Base-by-base conservation (phyloP, 2,797 vertebrate genomes). In the Ispidina lecontei region DNA sequence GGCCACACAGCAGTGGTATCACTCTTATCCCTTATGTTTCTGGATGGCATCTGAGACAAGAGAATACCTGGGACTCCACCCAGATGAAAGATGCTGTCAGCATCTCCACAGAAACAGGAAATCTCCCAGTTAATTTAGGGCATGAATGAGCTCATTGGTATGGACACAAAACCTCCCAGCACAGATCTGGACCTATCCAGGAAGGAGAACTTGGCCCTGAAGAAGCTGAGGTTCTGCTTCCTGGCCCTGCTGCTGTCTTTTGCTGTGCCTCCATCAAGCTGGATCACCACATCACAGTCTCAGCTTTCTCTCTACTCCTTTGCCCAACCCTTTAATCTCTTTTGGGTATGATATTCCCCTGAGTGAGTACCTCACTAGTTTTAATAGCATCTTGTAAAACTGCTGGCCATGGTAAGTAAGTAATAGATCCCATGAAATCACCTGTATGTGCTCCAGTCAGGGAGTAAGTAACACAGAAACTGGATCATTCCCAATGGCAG, bases 21-120 rank as follows among this genome's bases (percentile, higher is more conserved):
- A 1, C 74, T 90, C 74, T 62, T 52, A 56, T 31, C 67, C 64
- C 68, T 84, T 71, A 14, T 93, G 74, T 29, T 84, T 93, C 86
- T 82, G 80, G 68, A 88, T 87, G 71, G 44, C 80, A 87, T 56
- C 55, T 60, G 62, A 73, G 78, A 95, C 90, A 89, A 76, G 58
- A 87, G 56, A 79, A 73, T 60, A 82, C 81, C 81, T 84, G 84
- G 19, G 56, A 68, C 86, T 77, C 90, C 92, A 71, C 94, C 92
- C 74, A 76, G 44, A 47, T 0, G 4, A 87, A 86, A 91, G 92
- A 25, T 79, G 78, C 64, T 82, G 84, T 87, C 4, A 29, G 52
- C 39, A 35, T 76, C 81, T 90, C 64, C 0, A 2, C 56, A 91
- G 41, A 62, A 46, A 71, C 41, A 64, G 77, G 84, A 82, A 64